Percentiles rank a stretch among this genome's conserved stretches.
These are phyloP conservation scores for Ariolimax columbianus DNA, from an alignment of 2,888 invertebrate species.

Conservation along the genomic window DNA sequence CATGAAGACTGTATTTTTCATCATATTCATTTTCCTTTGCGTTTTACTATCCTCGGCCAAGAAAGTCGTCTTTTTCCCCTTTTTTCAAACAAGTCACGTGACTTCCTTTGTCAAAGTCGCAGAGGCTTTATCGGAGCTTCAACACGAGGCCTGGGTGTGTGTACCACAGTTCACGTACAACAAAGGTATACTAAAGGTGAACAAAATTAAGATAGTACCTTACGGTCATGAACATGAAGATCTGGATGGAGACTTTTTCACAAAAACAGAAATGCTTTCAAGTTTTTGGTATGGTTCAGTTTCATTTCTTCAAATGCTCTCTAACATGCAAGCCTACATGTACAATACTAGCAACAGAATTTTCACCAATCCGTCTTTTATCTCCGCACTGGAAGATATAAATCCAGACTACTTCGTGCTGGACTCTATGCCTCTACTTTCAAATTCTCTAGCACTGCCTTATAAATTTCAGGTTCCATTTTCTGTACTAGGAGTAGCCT, in stretches of 20 bases:
- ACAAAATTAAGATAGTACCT: neutral
- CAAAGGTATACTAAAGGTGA: neutral
- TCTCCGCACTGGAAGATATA: neutral
- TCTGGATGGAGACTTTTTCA: neutral
- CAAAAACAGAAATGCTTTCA: neutral
- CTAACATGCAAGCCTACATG: neutral
- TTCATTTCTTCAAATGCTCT: neutral
- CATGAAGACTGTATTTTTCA: neutral
- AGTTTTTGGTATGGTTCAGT: conserved; percentile 3
- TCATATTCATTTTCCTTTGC: neutral
- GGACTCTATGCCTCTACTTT: conserved; percentile 3
- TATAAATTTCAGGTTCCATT: conserved; percentile 44
- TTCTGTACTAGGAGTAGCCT: conserved; percentile 25
- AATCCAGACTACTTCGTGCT: conserved; percentile 47
- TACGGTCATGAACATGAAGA: conserved; percentile 32
- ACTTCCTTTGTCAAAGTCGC: conserved; percentile 34
- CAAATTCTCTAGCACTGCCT: conserved; percentile 9
- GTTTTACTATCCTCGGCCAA: neutral
- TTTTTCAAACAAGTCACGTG: conserved; percentile 43
- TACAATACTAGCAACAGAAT: neutral
- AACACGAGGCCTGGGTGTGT: conserved; percentile 41
- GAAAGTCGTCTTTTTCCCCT: conserved; percentile 31
- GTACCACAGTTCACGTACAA: conserved; percentile 13
- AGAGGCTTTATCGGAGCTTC: conserved; percentile 29
- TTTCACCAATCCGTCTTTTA: neutral